These are phyloP conservation scores for Epinephelus lanceolatus DNA, from an alignment of 2,113 vertebrate species.

Conservation along the genomic window DNA sequence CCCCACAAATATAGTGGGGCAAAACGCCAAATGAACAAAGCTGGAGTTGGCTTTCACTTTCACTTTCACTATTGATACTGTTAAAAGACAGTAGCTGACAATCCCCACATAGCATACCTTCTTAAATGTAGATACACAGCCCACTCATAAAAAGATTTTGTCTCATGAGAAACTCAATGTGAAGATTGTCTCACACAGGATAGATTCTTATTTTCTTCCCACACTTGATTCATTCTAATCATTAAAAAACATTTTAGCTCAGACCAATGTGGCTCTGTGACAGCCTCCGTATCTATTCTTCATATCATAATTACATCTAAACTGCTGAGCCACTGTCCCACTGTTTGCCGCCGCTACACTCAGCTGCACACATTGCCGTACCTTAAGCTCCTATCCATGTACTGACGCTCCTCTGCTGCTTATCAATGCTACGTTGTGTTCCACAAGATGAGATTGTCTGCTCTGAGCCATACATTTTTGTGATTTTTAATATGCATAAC, in stretches of 20 bases:
- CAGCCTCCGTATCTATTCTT: neutral
- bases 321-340: slow-evolving; percentile 7
- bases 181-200: neutral
- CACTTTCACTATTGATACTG: too few relatives aligned
- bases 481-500: slow-evolving; percentile 46
- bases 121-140: neutral
- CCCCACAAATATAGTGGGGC: too few relatives aligned
- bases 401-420: slow-evolving; percentile 19
- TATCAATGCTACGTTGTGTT: slow-evolving; percentile 27
- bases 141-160: neutral
- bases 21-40: too few relatives aligned
- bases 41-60: too few relatives aligned
- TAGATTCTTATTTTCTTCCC: neutral
- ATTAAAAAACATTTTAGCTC: slow-evolving; percentile 3
- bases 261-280: slow-evolving; percentile 4
- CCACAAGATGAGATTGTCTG: slow-evolving; percentile 41
- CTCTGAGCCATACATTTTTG: slow-evolving; percentile 35
- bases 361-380: neutral
- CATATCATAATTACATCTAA: slow-evolving; percentile 42
- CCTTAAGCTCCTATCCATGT: neutral
- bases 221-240: slow-evolving; percentile 1
- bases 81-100: too few relatives aligned
- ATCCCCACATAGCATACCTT: too few relatives aligned
- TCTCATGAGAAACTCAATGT: neutral
- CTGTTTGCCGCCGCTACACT: slow-evolving; percentile 1